Evolutionary conservation across 2,888 invertebrate genomes (phyloP).

Genomic region (Drosophila koepferae): DNA sequence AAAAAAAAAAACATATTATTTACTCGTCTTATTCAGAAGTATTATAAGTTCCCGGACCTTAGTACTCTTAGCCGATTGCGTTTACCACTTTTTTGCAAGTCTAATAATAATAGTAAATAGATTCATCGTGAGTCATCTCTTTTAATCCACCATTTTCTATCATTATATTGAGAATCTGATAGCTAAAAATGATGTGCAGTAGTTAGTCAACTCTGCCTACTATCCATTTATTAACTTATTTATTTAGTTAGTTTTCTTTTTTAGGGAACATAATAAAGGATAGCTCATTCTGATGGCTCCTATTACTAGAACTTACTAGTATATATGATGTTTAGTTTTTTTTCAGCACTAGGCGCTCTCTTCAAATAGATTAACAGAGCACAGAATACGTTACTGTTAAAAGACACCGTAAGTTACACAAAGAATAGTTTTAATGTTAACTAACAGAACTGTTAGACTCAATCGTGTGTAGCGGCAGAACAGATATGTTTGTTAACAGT

Average conservation of each 20-base stretch:
- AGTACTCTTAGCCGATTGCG: no score
- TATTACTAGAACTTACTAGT: background rate
- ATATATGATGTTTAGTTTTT: background rate
- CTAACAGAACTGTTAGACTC: background rate
- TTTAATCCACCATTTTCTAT: background rate
- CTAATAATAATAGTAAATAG: no score
- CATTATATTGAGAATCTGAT: background rate
- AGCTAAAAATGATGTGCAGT: background rate
- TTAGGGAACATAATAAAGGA: background rate
- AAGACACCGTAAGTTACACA: no score
- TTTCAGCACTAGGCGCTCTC: background rate
- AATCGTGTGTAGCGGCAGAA: no score
- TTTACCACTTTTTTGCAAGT: no score
- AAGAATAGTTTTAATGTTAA: no score
- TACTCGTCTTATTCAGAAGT: no score
- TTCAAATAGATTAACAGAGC: background rate
- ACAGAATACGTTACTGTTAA: background rate
- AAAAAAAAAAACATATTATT: no score
- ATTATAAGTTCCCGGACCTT: no score
- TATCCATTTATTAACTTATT: background rate
- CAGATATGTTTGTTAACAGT: no score
- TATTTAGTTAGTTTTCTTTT: background rate
- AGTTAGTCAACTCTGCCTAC: background rate
- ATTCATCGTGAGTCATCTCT: no score
- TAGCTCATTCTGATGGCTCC: background rate